These are phyloP conservation scores for Oreochromis aureus DNA, from an alignment of 2,113 vertebrate species.

Conservation along the genomic window DNA sequence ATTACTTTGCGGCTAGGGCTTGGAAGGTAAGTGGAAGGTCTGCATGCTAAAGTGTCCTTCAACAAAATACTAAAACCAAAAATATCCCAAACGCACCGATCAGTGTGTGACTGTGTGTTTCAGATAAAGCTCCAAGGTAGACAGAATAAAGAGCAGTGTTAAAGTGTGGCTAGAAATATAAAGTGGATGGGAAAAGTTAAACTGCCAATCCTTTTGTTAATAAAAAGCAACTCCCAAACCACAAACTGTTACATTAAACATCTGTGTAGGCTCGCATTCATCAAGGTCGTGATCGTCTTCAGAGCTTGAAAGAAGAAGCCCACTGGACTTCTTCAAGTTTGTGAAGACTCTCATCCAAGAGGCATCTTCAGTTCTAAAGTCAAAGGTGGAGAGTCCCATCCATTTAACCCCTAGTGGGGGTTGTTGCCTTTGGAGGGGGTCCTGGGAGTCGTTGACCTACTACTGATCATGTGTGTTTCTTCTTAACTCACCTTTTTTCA, in stretches of 20 bases:
- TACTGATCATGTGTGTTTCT: not conserved
- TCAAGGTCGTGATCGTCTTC: not conserved
- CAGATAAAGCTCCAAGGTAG: not conserved
- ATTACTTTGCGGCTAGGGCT: not conserved
- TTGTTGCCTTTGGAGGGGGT: not conserved
- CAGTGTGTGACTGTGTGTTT: not conserved
- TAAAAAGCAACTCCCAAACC: not conserved
- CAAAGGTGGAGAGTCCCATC: not conserved
- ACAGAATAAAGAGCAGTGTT: not conserved
- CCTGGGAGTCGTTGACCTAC: not conserved
- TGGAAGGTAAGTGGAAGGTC: not conserved
- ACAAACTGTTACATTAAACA: not conserved
- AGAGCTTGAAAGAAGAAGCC: not conserved
- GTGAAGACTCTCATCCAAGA: not conserved
- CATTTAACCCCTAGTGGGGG: not conserved
- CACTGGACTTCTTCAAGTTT: not conserved
- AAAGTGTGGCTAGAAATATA: not conserved
- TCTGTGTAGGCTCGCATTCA: not conserved
- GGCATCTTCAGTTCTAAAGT: not conserved
- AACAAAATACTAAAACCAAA: not conserved
- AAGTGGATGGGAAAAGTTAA: not conserved
- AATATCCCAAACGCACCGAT: not conserved
- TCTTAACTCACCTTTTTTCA: not conserved
- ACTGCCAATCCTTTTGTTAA: not conserved
- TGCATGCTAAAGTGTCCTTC: not conserved